Base-by-base conservation (phyloP, 2,797 vertebrate species). In the Cuculus canorus region DNA sequence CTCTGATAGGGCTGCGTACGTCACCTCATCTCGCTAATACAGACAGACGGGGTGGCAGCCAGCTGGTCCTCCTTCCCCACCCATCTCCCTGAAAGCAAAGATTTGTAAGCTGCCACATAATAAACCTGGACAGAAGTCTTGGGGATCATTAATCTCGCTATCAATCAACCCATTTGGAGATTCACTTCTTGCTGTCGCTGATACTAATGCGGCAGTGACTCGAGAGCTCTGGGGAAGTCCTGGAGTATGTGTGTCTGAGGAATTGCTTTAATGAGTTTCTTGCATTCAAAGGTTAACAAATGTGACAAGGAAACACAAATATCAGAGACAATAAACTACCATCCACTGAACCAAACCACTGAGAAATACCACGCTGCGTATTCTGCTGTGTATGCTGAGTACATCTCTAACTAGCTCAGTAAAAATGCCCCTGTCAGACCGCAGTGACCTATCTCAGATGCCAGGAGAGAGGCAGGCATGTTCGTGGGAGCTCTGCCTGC, bases 91-190 rank as follows among this genome's bases (percentile, higher is more conserved):
- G 78, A 94, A 94, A 95, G 93, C 91, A 82, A 86, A 94, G 94
- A 88, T 90, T 88, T 96, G 77, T 95, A 92, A 92, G 83, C 70
- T 2, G 28, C 86, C 81, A 83, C 90, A 75, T 96, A 96, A 96
- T 95, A 90, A 97, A 95, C 86, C 92, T 85, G 92, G 96, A 94
- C 93, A 96, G 95, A 96, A 94, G 80, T 96, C 95, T 17, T 88
- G 93, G 88, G 88, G 92, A 95, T 95, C 94, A 96, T 97, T 97
- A 95, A 96, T 95, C 93, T 94, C 1, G 0, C 93, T 95, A 96
- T 96, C 93, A 95, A 95, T 96, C 96, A 96, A 93, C 24, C 71
- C 68, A 71, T 95, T 92, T 87, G 88, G 90, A 93, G 88, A 90
- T 86, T 85, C 5, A 13, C 87, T 90, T 90, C 94, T 93, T 61